These are phyloP conservation scores for Lonchura striata DNA, from an alignment of 2,113 vertebrate genomes.

Conservation along the genomic window DNA sequence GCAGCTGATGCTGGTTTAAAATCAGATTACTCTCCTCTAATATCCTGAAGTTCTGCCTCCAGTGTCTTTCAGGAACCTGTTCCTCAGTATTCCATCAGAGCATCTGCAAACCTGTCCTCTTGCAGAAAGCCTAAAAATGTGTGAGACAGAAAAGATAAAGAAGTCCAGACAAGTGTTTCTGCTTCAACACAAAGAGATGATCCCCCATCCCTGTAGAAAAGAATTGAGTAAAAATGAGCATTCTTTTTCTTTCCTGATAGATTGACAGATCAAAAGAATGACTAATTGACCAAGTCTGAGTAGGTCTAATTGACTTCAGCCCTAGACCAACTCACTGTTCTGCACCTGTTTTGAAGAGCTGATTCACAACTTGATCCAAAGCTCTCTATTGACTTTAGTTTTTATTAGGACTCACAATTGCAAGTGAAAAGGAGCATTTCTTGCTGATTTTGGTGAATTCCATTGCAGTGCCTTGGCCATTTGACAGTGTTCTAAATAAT, in stretches of 20 bases:
- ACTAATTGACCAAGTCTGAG: conserved; percentile 8
- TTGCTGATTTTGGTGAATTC: not conserved
- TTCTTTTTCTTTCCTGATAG: not conserved
- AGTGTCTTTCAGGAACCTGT: not conserved
- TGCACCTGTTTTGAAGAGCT: not conserved
- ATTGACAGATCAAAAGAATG: conserved; percentile 37
- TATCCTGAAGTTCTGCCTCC: not conserved
- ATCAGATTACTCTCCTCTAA: not conserved
- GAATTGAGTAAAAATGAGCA: not conserved
- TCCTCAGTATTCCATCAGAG: not conserved
- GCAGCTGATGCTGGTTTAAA: not conserved
- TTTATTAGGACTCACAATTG: not conserved
- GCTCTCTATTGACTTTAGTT: not conserved
- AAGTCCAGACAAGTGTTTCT: not conserved
- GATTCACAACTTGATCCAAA: not conserved
- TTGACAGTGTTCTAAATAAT: not conserved
- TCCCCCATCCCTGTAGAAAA: not conserved
- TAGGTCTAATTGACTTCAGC: conserved; percentile 25
- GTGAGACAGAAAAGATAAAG: not conserved
- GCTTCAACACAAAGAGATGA: not conserved
- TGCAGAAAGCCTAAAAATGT: not conserved
- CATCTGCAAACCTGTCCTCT: not conserved
- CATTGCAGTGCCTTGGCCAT: not conserved
- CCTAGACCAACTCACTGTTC: not conserved
- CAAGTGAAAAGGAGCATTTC: not conserved